Base-by-base conservation (phyloP, 1,140 invertebrate species). In the Chironomus striatipennis region DNA sequence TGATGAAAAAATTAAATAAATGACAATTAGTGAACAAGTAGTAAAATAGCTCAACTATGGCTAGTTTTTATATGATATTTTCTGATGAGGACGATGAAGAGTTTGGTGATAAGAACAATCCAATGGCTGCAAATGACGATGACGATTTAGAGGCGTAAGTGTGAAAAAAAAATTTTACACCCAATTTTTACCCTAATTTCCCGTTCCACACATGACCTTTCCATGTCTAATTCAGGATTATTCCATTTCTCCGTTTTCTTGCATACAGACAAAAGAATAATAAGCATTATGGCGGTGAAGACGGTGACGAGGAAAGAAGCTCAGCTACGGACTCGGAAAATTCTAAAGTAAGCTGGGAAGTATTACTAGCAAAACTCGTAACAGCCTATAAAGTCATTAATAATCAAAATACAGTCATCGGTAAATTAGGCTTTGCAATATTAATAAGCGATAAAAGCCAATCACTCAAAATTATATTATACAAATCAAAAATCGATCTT, bases 31-130 rank as follows among this genome's bases (percentile, higher is more conserved):
- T 12, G 12, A 57, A 57, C 9, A 15, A 15, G 47, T 57, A 57
- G 47, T 12, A 15, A 57, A 5, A 57, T 57, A 57, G 47, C 12
- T n/a, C 15, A 18, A 70, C 7, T 9, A 70, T 70, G 65, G 65
- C 65, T 70, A 20, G 17, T 9, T 70, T 70, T 21, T 70, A 70
- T 21, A 70, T 70, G 65, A 70, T 70, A 20, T 70, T 70, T 17
- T 70, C 65, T 20, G 65, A 70, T 70, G 65, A 70, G 65, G 65
- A 70, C 20, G 65, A 70, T 70, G 65, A 70, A 6, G 65, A 70
- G 10, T 70, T 70, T 21, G 65, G 65, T 70, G 65, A 67, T 67
- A 67, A 67, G n/a, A 67, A 20, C 10, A 70, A 70, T 70, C 65
- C 65, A 1, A 70, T 70, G 65, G 65, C 65, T 70, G n/a, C n/a